phyloP scores from a whole-genome alignment of 2,113 vertebrate species.

The Anguilla japonica region DNA sequence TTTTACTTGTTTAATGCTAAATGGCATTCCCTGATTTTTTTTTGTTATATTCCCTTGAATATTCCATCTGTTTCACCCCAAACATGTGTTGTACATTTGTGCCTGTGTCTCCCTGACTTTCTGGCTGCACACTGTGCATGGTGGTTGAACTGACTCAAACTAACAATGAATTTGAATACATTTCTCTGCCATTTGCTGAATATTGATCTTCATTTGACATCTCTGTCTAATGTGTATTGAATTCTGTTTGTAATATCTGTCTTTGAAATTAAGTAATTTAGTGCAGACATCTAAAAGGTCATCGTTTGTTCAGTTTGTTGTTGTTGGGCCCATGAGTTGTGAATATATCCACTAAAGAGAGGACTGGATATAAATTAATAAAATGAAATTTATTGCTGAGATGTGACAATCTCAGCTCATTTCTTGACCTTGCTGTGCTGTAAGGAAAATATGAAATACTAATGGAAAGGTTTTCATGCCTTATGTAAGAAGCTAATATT shows the following conservation, averaged over 20 bases:
- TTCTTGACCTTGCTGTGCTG: too few relatives aligned
- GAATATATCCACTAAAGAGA: too few relatives aligned
- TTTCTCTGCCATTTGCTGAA: not conserved
- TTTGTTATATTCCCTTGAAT: not conserved
- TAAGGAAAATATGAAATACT: too few relatives aligned
- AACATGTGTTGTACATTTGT: not conserved
- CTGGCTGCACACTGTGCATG: not conserved
- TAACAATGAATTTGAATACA: too few relatives aligned
- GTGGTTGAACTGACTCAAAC: too few relatives aligned
- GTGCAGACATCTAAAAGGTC: not conserved
- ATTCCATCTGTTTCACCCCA: conserved; percentile 1
- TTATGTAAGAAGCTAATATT: too few relatives aligned
- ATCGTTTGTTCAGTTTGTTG: not conserved
- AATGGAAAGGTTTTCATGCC: too few relatives aligned
- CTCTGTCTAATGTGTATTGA: not conserved
- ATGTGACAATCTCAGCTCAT: too few relatives aligned
- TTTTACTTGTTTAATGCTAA: not conserved
- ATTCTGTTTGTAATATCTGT: not conserved
- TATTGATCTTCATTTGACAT: not conserved
- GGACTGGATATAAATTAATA: too few relatives aligned
- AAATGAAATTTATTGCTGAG: too few relatives aligned
- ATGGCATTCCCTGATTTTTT: not conserved
- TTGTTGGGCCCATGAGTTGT: too few relatives aligned
- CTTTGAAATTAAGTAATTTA: not conserved
- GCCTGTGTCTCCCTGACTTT: not conserved